Base-by-base conservation (phyloP, 2,797 vertebrate genomes). In the Phataginus tricuspis region DNA sequence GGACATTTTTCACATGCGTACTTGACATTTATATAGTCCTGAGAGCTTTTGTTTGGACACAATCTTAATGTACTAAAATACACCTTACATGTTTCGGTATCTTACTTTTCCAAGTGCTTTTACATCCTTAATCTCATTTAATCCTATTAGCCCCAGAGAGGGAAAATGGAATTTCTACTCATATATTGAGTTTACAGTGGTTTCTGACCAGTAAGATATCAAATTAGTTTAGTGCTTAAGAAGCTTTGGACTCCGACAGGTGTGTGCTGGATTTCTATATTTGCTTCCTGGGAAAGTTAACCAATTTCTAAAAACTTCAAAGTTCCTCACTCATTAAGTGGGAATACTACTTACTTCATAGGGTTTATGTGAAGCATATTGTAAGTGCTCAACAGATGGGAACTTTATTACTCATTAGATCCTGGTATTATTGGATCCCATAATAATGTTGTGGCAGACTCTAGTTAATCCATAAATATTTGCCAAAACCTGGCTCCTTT, bases 241-340 rank as follows among this genome's bases (percentile, higher is more conserved):
- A 80, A 77, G 39, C 61, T 94, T 83, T 84, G 64, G 45, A 85
- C 39, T 91, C 14, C 34, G 91, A 25, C 16, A 39, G 74, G 29
- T 71, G 4, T 92, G 37, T 27, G 4, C 74, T 91, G 53, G 59
- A 86, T 84, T 86, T 95, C 79, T 82, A 31, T 55, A 66, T 79
- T 66, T 92, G 19, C 37, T 90, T 93, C 68, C 79, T 86, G 23
- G 25, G 39, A 23, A 86, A 94, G 39, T 83, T 90, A 59, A 55
- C 90, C 37, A 93, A 75, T 72, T 88, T 91, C 66, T 78, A 51
- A 78, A 86, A 97, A 82, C 66, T 51, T 93, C 80, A 79, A 21
- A 71, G 71, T 89, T 88, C 59, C 42, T 89, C 49, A 49, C 25
- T 85, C 63, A 63, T 91, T 78, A 92, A 37, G 42, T 51, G 34